phyloP scores from a whole-genome alignment of 2,113 vertebrate species.

The Phodopus roborovskii region DNA sequence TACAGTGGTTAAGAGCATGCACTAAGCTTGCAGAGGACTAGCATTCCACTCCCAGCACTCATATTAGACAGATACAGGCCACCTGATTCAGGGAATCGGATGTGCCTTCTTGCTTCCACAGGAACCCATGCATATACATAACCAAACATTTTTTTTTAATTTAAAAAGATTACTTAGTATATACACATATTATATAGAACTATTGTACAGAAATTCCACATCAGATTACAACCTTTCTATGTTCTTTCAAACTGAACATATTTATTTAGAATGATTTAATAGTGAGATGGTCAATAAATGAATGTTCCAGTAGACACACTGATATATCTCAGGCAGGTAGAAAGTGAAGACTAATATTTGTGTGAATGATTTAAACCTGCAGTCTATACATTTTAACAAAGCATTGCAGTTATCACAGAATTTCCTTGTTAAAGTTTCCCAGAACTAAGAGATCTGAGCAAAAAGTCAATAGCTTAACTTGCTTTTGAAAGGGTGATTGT shows the following conservation, averaged over 20 bases:
- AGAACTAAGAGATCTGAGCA: neutral
- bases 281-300: neutral
- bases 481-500: neutral
- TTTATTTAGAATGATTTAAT: neutral
- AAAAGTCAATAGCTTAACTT: neutral
- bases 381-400: neutral
- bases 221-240: neutral
- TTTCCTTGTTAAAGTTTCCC: slow-evolving; percentile 22
- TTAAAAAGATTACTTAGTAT: neutral
- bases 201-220: neutral
- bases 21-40: neutral
- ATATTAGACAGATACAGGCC: neutral
- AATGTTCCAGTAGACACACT: neutral
- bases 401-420: neutral
- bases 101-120: too few relatives aligned
- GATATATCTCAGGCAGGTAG: neutral
- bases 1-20: too few relatives aligned
- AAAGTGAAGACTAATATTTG: slow-evolving; percentile 12
- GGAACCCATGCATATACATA: neutral
- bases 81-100: neutral
- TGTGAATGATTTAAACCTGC: neutral
- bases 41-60: too few relatives aligned
- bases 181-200: neutral
- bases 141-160: neutral
- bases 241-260: neutral